Conservation (phyloP, 2,113 vertebrate genomes). For the Uria lomvia region DNA sequence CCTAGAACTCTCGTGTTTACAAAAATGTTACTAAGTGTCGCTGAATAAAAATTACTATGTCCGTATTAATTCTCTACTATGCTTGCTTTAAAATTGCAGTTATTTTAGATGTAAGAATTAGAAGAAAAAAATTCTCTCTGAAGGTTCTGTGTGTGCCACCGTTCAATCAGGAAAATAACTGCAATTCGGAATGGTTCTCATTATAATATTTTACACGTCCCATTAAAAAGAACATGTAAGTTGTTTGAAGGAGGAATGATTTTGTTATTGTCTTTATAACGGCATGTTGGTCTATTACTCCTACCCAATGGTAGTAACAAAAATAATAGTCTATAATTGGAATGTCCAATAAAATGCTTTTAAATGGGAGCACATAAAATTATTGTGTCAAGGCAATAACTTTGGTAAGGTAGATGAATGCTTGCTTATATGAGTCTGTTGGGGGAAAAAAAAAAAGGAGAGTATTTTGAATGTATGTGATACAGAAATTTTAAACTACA, state of each 20-base stretch:
- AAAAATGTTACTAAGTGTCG: not conserved
- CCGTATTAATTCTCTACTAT: not conserved
- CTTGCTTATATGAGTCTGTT: not conserved
- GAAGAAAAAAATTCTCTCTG: not conserved
- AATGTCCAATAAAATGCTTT: not conserved
- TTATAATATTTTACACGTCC: not conserved
- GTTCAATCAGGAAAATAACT: not conserved
- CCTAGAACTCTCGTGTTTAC: not conserved
- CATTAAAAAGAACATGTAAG: not conserved
- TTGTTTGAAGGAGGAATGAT: not conserved
- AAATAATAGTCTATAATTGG: constrained; percentile 31
- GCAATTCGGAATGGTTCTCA: not conserved
- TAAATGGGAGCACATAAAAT: not conserved
- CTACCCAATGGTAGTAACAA: not conserved
- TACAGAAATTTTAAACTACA: not conserved
- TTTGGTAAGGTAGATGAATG: not conserved
- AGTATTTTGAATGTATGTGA: not conserved
- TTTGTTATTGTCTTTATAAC: constrained; percentile 21
- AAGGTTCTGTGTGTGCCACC: not conserved
- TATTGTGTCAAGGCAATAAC: not conserved
- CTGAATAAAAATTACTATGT: not conserved
- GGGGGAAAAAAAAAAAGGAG: not conserved
- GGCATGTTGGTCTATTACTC: not conserved
- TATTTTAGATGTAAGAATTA: not conserved
- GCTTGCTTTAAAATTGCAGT: not conserved